Base-by-base conservation (phyloP, 2,113 vertebrate genomes). In the Entelurus aequoreus region DNA sequence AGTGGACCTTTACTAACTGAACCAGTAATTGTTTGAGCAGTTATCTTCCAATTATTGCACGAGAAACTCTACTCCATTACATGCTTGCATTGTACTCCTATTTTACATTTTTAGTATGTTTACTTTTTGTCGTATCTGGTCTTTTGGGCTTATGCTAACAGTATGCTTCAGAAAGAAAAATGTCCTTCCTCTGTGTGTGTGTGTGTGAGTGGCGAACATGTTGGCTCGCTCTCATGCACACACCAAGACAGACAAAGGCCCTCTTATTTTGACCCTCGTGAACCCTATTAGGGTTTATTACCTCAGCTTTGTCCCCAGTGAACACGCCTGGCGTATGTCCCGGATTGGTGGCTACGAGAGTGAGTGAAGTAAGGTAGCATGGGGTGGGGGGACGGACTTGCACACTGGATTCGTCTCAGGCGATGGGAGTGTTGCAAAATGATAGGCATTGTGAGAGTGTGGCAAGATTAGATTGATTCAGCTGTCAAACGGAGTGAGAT, bases 281-380 rank as follows among this genome's bases (percentile, higher is more conserved):
- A 85, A 84, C 81, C 77, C 78, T 65, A 75, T 88, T 82, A 85
- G 73, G 62, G 72, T 86, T 84, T 83, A 78, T 76, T 81, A 77
- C 78, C 66, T 65, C 63, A 63, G 72, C 71, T 72, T 80, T 81
- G 78, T 83, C 75, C 76, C 75, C 42, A 49, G 78, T 72, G 72
- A 78, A 67, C 77, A 78, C 1, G 66, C 72, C 74, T 78, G 76
- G 63, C 54, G 65, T 68, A 56, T 68, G 63, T 56, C 74, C 48
- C 64, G 74, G 71, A 68, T 66, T 65, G 68, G 66, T 68, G 66
- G 64, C 55, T 68, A 48, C 63, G 58, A 71, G 60, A 75, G 48
- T 44, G 60, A 75, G 48, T 44, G 61, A 48, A 55, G 44, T 56
- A 68, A 65, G 63, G 74, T 57, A 57, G 40, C n/a, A 6, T 14